phyloP scores from a whole-genome alignment of 2,888 invertebrate genomes.

The Watsonalla cultraria region DNA sequence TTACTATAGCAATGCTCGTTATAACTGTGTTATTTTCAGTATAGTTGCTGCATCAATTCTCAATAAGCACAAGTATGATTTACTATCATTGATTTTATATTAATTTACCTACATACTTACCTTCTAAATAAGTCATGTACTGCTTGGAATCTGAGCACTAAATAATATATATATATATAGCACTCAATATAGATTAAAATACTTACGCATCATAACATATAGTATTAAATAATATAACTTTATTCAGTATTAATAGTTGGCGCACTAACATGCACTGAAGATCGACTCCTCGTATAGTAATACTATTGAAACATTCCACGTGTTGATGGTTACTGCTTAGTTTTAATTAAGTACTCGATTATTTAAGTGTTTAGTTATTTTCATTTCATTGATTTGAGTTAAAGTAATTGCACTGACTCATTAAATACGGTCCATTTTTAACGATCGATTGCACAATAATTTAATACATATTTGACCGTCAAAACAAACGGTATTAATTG shows the following conservation, averaged over 20 bases:
- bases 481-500: too few relatives aligned
- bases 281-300: slow-evolving; percentile 23
- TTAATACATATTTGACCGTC: too few relatives aligned
- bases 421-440: too few relatives aligned
- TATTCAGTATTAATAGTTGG: slow-evolving; percentile 1
- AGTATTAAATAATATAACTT: not conserved
- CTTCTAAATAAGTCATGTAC: not conserved
- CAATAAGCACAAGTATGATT: too few relatives aligned
- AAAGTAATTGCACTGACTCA: too few relatives aligned
- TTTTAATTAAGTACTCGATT: slow-evolving; percentile 21
- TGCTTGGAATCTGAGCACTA: not conserved
- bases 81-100: too few relatives aligned
- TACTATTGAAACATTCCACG: slow-evolving; percentile 47
- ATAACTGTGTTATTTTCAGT: slow-evolving; percentile 28
- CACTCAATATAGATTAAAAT: not conserved
- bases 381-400: too few relatives aligned
- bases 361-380: slow-evolving; percentile 7
- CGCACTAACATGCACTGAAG: slow-evolving; percentile 32
- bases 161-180: not conserved
- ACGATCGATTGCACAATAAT: too few relatives aligned
- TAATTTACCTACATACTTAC: too few relatives aligned
- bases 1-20: slow-evolving; percentile 5
- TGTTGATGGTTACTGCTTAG: slow-evolving; percentile 24
- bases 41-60: slow-evolving; percentile 11
- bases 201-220: not conserved